Percentiles rank a stretch among this genome's conserved stretches.
Evolutionary conservation across 2,113 vertebrate genomes (phyloP).

Genomic region (Ciconia maguari): DNA sequence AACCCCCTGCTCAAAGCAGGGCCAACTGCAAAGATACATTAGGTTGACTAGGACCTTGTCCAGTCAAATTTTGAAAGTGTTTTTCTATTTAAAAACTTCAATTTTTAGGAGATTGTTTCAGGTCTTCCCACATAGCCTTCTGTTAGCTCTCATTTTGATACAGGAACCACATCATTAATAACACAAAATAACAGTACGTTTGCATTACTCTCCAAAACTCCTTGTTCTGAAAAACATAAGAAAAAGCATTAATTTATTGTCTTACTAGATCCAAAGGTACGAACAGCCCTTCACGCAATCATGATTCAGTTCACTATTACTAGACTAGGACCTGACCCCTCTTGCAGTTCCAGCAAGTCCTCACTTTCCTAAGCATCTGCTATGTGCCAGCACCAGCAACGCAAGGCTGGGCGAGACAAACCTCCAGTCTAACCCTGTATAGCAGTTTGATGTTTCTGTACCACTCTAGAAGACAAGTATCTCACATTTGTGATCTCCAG

Average conservation of each 20-base stretch:
- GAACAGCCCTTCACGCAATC: background rate
- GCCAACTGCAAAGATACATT: background rate
- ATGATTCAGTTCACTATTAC: background rate
- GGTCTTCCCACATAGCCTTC: background rate
- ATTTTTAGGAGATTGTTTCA: background rate
- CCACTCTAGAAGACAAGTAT: background rate
- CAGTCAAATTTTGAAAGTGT: background rate
- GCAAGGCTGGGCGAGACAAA: background rate
- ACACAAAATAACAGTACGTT: background rate
- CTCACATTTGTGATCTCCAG: background rate
- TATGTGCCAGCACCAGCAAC: too few relatives aligned
- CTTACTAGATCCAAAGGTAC: background rate
- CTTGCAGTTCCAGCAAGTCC: background rate
- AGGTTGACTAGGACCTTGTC: background rate
- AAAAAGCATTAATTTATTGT: background rate
- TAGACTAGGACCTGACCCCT: background rate
- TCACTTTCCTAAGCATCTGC: background rate
- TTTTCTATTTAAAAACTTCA: background rate
- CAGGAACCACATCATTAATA: background rate
- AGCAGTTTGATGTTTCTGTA: background rate
- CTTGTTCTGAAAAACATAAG: background rate
- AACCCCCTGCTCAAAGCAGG: too few relatives aligned
- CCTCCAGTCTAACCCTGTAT: background rate
- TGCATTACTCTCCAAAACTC: background rate
- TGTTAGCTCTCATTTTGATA: background rate